Evolutionary conservation across 2,888 invertebrate species (phyloP).

Genomic region (Eudasyphora cyanicolor): DNA sequence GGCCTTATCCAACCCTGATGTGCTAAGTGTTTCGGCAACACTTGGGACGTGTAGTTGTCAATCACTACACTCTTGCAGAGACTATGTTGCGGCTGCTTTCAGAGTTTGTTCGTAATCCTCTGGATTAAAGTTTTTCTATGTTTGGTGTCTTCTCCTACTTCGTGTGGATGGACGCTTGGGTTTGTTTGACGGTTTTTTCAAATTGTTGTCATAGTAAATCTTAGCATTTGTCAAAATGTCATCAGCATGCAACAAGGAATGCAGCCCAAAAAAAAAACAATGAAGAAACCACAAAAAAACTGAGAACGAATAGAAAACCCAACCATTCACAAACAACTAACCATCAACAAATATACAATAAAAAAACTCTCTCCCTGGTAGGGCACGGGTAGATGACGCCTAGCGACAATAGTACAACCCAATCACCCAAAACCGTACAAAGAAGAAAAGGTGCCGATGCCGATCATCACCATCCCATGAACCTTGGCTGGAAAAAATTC

Average conservation of each 20-base stretch:
- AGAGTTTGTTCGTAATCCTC: background rate
- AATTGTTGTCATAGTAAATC: conserved; percentile 30
- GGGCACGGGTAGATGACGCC: background rate
- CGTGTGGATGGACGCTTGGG: background rate
- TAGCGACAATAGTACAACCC: background rate
- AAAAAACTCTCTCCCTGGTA: background rate
- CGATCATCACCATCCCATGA: background rate
- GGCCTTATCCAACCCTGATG: no score
- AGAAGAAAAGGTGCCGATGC: background rate
- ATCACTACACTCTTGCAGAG: background rate
- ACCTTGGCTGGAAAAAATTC: background rate
- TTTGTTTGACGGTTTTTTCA: conserved; percentile 4
- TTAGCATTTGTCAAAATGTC: conserved; percentile 58
- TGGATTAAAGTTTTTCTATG: background rate
- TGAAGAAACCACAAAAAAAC: background rate
- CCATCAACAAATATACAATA: background rate
- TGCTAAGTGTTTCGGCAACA: no score
- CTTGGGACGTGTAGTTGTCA: background rate
- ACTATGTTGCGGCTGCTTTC: background rate
- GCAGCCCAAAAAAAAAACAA: conserved; percentile 31
- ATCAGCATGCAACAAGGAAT: conserved; percentile 49
- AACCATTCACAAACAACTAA: background rate
- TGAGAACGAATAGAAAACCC: background rate
- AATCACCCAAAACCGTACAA: background rate
- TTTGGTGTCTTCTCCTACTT: background rate